These are phyloP conservation scores for Prosopocoilus inquinatus DNA, from an alignment of 2,888 invertebrate species.

Conservation along the genomic window DNA sequence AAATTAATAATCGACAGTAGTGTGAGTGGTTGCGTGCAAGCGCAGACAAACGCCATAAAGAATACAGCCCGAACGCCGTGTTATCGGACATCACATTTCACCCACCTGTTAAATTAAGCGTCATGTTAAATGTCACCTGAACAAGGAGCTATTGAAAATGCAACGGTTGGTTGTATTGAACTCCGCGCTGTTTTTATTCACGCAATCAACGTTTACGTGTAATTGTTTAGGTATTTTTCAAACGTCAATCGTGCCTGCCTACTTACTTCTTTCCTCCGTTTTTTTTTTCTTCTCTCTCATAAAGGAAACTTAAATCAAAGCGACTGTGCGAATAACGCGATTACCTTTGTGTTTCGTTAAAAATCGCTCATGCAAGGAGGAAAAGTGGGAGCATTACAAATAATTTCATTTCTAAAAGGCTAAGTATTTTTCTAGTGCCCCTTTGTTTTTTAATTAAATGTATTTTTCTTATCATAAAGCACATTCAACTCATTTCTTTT, in stretches of 20 bases:
- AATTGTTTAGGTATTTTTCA: not conserved
- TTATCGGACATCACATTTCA: slow-evolving; percentile 5
- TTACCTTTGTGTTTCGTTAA: no score
- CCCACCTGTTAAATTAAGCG: slow-evolving; percentile 11
- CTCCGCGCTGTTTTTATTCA: not conserved
- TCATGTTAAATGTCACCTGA: slow-evolving; percentile 12
- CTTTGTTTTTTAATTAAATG: no score
- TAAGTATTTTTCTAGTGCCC: no score
- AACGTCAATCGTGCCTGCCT: not conserved
- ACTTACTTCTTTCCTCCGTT: no score
- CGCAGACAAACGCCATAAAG: slow-evolving; percentile 1
- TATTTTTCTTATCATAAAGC: no score
- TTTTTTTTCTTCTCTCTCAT: no score
- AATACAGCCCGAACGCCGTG: slow-evolving; percentile 1
- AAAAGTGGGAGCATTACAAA: no score
- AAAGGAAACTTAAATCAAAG: no score
- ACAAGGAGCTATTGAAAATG: slow-evolving; percentile 17
- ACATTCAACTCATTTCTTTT: no score
- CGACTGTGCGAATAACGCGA: no score
- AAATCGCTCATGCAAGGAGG: no score
- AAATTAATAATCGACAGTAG: slow-evolving; percentile 1
- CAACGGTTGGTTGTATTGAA: not conserved
- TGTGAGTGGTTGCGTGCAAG: not conserved
- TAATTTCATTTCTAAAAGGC: no score
- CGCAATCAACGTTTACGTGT: slow-evolving; percentile 1